Conservation (phyloP, 2,113 vertebrate species). For the Cranoglanis bouderius region DNA sequence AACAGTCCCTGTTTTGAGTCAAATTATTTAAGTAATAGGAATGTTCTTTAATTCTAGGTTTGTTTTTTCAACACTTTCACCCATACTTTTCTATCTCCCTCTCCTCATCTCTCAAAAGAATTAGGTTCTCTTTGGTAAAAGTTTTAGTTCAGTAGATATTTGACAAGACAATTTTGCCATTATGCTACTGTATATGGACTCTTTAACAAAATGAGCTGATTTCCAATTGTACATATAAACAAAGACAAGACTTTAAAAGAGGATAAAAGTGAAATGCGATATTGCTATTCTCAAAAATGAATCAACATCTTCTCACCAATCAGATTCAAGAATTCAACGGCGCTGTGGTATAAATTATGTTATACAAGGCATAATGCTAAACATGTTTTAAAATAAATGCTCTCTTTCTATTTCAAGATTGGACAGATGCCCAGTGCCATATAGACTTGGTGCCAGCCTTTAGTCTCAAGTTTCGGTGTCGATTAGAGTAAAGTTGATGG, state of each 20-base stretch:
- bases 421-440: neutral
- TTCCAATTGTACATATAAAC: neutral
- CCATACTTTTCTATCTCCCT: neutral
- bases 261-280: neutral
- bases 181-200: neutral
- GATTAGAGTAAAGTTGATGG: neutral
- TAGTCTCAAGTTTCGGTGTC: neutral
- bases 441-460: neutral
- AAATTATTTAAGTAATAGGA: no score
- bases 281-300: neutral
- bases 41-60: neutral
- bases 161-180: neutral
- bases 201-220: neutral
- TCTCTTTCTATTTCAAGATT: neutral
- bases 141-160: neutral
- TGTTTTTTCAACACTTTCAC: neutral
- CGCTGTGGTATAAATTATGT: neutral
- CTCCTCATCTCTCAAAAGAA: neutral
- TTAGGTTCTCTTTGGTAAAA: neutral
- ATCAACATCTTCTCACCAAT: neutral
- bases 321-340: neutral
- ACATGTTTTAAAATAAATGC: neutral
- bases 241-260: neutral
- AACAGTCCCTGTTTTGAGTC: no score
- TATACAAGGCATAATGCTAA: neutral